These are phyloP conservation scores for Drosophila parthenogenetica DNA, from an alignment of 2,888 invertebrate species.

Conservation along the genomic window DNA sequence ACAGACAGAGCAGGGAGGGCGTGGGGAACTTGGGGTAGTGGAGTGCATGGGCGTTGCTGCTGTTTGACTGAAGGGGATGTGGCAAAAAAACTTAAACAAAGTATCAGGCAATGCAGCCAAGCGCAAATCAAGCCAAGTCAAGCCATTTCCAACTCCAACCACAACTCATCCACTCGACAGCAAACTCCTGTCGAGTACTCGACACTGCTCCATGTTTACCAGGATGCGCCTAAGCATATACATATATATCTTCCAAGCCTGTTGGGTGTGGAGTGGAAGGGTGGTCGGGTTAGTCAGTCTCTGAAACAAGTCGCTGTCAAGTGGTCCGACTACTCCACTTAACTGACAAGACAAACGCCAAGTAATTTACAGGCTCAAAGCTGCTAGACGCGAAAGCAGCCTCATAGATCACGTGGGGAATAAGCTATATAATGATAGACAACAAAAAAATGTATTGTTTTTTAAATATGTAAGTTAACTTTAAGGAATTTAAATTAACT, in stretches of 20 bases:
- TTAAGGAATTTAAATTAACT: no score
- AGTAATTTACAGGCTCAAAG: constrained; percentile 76
- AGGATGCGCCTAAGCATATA: constrained; percentile 57
- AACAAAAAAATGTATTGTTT: no score
- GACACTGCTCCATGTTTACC: constrained; percentile 40
- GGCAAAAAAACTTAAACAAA: constrained; percentile 72
- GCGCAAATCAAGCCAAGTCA: constrained; percentile 66
- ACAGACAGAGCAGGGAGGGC: constrained; percentile 29
- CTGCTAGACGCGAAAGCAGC: constrained; percentile 14
- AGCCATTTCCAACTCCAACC: constrained; percentile 23
- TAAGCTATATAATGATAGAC: neutral
- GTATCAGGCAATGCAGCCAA: constrained; percentile 76
- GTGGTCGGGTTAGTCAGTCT: constrained; percentile 40
- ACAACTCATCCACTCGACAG: constrained; percentile 44
- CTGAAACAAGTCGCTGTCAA: constrained; percentile 58
- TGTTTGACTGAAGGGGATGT: constrained; percentile 57
- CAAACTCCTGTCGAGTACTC: constrained; percentile 53
- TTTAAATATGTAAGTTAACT: no score
- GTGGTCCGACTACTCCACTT: constrained; percentile 63
- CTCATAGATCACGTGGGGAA: constrained; percentile 2
- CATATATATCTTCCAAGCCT: constrained; percentile 30
- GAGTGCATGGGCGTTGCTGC: constrained; percentile 74
- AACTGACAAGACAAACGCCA: constrained; percentile 62
- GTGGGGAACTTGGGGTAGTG: constrained; percentile 36
- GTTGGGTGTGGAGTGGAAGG: constrained; percentile 33